Evolutionary conservation across 92 coral and sea anemone species (phyloP).

Genomic region (Heteractis magnifica): DNA sequence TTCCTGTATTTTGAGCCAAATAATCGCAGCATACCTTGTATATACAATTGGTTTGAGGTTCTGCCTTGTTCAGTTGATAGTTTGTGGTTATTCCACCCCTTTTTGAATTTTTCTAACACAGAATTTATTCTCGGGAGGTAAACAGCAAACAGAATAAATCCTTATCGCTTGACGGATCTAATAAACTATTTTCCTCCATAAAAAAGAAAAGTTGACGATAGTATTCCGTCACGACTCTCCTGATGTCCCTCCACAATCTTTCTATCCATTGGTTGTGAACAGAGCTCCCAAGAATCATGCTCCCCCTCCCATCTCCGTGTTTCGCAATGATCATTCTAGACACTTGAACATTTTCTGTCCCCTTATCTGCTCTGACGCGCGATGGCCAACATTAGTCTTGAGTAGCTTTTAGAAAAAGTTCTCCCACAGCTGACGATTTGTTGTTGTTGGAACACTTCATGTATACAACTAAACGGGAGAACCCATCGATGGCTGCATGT

Average conservation of each 20-base stretch:
- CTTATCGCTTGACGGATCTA: conserved; percentile 55
- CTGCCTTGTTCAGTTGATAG: conserved; percentile 55
- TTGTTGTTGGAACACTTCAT: conserved; percentile 29
- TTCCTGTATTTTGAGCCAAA: neutral
- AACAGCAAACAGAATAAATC: conserved; percentile 61
- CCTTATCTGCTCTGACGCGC: conserved; percentile 48
- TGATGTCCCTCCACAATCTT: conserved; percentile 52
- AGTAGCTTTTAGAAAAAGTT: conserved; percentile 26
- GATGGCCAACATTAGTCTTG: conserved; percentile 47
- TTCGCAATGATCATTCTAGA: conserved; percentile 27
- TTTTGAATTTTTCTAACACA: conserved; percentile 40
- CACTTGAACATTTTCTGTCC: conserved; percentile 42
- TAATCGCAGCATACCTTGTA: neutral
- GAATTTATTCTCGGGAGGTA: conserved; percentile 46
- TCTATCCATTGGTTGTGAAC: conserved; percentile 63
- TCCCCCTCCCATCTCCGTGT: conserved; percentile 42
- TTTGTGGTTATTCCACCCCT: conserved; percentile 51
- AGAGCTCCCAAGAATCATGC: conserved; percentile 47
- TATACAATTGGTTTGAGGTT: conserved; percentile 48
- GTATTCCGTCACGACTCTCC: conserved; percentile 33
- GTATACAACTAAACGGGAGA: conserved; percentile 21
- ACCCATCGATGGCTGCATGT: conserved; percentile 17
- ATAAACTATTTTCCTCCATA: conserved; percentile 47
- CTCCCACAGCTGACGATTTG: conserved; percentile 32
- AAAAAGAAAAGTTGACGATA: conserved; percentile 38